Base-by-base conservation (phyloP, 2,797 vertebrate species). In the Mus minutoides region DNA sequence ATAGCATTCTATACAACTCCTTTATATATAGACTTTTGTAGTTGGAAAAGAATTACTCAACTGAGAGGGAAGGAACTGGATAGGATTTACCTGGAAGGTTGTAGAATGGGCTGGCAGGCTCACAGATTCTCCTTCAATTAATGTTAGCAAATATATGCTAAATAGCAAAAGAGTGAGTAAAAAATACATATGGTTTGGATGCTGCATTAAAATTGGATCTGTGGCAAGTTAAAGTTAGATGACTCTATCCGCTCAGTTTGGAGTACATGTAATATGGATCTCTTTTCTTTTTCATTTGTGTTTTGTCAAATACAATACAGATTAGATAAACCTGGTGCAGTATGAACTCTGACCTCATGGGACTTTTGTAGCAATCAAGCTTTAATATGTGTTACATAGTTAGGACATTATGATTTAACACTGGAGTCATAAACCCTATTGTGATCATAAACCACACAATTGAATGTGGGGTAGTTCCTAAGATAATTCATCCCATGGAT, bases 261-360 rank as follows among this genome's bases (percentile, higher is more conserved):
- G 56, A 46, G 13, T 56, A 37, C 69, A 88, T 56, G 6, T 75
- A 79, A 88, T 67, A 2, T n/a, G 2, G 0, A 14, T 67, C 29
- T 89, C 11, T 14, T 85, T 34, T 84, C 24, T 46, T 82, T 40
- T 56, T 34, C 37, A 62, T 78, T 76, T 56, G 22, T 69, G 34
- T 46, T 64, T 58, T 75, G 75, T 79, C 2, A 71, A 40, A 0
- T 0, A 0, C 0, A 37, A 14, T 95, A 98, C 96, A 98, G 98
- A 98, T 98, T 98, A 97, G 98, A 98, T 98, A 97, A 67, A 98
- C 98, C 89, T 98, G 0, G 97, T 98, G 97, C 91, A 95, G 96
- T 98, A 98, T 98, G 97, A 98, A 98, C 97, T 99, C 98, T 98
- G 98, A 98, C 98, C 97, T 98, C 92, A 96, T 97, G 98, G 97